Conservation (phyloP, 1,140 invertebrate genomes). For the Teleogryllus occipitalis region DNA sequence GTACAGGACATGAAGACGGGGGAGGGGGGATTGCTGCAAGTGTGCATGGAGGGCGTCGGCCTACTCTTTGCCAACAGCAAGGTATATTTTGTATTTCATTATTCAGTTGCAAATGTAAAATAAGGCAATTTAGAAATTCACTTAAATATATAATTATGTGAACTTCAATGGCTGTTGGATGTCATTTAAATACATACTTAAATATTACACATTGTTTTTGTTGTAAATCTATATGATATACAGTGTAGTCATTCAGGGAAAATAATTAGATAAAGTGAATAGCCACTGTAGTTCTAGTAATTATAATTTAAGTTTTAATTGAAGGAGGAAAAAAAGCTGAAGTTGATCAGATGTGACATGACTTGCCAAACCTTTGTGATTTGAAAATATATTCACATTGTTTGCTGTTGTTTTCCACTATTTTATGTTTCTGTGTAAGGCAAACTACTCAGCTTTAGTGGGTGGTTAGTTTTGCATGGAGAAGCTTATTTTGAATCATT, state of each 20-base stretch:
- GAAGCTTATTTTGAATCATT: too few species aligned
- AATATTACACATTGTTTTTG: too few species aligned
- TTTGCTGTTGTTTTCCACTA: too few species aligned
- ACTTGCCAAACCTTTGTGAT: too few species aligned
- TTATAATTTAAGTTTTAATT: neutral
- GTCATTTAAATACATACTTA: too few species aligned
- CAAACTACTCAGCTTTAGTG: too few species aligned
- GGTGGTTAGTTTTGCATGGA: too few species aligned
- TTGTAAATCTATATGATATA: too few species aligned
- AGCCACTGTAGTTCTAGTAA: neutral
- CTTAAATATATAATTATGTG: neutral
- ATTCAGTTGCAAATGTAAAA: neutral
- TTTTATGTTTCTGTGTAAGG: too few species aligned
- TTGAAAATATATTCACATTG: too few species aligned
- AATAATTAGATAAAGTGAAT: neutral
- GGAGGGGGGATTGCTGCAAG: slow-evolving; percentile 94
- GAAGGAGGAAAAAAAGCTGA: neutral
- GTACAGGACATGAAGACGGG: slow-evolving; percentile 94
- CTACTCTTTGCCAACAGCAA: slow-evolving; percentile 98
- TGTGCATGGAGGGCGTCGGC: slow-evolving; percentile 98
- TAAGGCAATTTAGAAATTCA: neutral
- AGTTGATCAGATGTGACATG: neutral
- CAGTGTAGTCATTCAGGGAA: too few species aligned
- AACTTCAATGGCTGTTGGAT: neutral
- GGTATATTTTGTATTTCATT: slow-evolving; percentile 49